These are phyloP conservation scores for Melanophora roralis DNA, from an alignment of 2,888 invertebrate species.

Conservation along the genomic window DNA sequence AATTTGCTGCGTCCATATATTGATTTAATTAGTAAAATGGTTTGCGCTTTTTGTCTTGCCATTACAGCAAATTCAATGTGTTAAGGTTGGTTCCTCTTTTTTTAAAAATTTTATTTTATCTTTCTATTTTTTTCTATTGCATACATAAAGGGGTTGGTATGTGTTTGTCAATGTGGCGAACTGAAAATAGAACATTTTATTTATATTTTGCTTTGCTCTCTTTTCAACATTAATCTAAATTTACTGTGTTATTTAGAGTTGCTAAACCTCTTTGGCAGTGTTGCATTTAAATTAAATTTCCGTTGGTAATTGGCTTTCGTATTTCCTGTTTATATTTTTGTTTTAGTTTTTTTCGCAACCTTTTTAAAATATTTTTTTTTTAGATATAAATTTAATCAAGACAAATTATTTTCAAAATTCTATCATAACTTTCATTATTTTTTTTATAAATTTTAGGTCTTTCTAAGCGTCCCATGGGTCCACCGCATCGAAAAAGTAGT, in stretches of 20 bases:
- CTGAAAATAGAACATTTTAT: too few relatives aligned
- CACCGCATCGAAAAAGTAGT: constrained; percentile 77
- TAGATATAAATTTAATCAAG: background rate
- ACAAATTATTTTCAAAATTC: too few relatives aligned
- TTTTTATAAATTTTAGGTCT: constrained; percentile 70
- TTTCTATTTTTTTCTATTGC: too few relatives aligned
- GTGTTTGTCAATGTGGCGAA: too few relatives aligned
- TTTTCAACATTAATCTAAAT: too few relatives aligned
- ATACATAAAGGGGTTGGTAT: too few relatives aligned
- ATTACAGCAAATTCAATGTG: constrained; percentile 36
- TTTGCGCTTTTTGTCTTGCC: constrained; percentile 2
- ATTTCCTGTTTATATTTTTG: constrained; percentile 33
- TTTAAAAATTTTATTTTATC: constrained; percentile 22
- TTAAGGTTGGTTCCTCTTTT: constrained; percentile 25
- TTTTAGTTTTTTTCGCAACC: background rate
- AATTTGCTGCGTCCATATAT: constrained; percentile 11
- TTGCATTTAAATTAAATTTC: constrained; percentile 64
- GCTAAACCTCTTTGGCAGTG: background rate
- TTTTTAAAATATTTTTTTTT: background rate
- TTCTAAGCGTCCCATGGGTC: constrained; percentile 76
- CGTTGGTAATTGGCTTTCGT: constrained; percentile 56
- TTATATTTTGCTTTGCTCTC: too few relatives aligned
- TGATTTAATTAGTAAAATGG: constrained; percentile 44
- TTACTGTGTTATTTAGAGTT: too few relatives aligned
- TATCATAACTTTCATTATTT: background rate